Base-by-base conservation (phyloP, 2,113 vertebrate genomes). In the Tretioscincus oriximinensis region DNA sequence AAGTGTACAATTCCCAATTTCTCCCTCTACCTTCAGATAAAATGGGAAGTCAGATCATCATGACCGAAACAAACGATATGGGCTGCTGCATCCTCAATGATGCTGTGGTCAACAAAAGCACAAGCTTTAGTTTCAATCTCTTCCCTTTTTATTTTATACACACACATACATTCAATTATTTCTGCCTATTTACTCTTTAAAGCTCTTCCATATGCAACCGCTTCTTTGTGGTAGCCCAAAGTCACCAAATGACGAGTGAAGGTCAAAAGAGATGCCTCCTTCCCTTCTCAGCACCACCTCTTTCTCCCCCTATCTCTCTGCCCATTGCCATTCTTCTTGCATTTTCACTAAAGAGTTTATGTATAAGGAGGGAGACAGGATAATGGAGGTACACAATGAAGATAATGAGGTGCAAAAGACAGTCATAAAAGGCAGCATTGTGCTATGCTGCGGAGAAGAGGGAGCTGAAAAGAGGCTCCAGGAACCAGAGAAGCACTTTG, bases 361-460 rank as follows among this genome's bases (percentile, higher is more conserved):
- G 95, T 94, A 90, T 90, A 93, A 87, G 22, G n/a, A 6, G 74
- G 49, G 7, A 41, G 0, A 0, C 0, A 20, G 66, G 84, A 88
- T 84, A 77, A 82, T 87, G 24, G 77, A 84, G 73, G 77, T 81
- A 84, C 88, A 93, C 94, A 95, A 95, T 91, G 91, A 77, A 91
- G 86, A 93, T 92, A 95, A 94, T 92, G 91, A 95, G 90, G 89
- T 92, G 93, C 92, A 88, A 94, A 95, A 90, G 35, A 82, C 89
- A n/a, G 4, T 77, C 90, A 93, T 93, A 94, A 94, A 93, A 92
- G 88, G 85, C 87, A 49, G 89, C 54, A 28, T 77, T 89, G 80
- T 87, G 80, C 77, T 73, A 70, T 8, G 1, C 0, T 83, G 73
- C 78, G 31, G 78, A 66, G 49, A 65, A 58, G 63, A 49, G 21